These are phyloP conservation scores for Catocala sponsa DNA, from an alignment of 2,888 invertebrate species.

Conservation along the genomic window DNA sequence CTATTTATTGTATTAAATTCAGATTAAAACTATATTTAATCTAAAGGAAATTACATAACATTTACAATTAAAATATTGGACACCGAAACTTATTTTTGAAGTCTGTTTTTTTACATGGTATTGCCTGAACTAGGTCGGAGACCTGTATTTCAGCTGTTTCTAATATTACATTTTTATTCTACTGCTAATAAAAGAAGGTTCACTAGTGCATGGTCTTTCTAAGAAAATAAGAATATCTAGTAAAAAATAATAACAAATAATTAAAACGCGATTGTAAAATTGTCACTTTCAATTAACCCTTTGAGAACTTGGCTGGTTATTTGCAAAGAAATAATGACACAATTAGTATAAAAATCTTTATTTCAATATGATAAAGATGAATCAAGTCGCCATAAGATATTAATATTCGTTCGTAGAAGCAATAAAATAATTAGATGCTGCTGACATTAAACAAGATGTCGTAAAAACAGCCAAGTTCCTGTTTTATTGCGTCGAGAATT, in stretches of 20 bases:
- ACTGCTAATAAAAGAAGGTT: no score
- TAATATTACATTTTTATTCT: no score
- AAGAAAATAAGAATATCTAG: no score
- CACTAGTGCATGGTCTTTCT: no score
- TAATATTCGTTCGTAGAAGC: constrained; percentile 32
- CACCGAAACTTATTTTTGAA: no score
- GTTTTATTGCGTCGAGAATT: constrained; percentile 43
- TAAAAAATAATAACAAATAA: constrained; percentile 46
- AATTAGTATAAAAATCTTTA: background rate
- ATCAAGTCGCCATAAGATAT: constrained; percentile 24
- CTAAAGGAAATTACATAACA: no score
- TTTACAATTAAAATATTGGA: no score
- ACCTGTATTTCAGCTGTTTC: no score
- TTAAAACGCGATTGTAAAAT: constrained; percentile 80
- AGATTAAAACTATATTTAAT: no score
- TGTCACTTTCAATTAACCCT: constrained; percentile 80
- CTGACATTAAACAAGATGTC: constrained; percentile 46
- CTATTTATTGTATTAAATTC: no score
- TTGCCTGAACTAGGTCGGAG: no score
- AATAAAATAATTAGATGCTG: constrained; percentile 50
- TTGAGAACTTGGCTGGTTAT: constrained; percentile 55
- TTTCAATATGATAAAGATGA: constrained; percentile 1
- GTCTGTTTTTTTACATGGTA: no score
- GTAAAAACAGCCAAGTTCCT: constrained; percentile 46
- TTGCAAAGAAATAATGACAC: constrained; percentile 17